A percentile compares a stretch with the other conserved stretches of the same genome.
Evolutionary conservation across 2,888 invertebrate genomes (phyloP).

Genomic region (Zonitis immaculata): DNA sequence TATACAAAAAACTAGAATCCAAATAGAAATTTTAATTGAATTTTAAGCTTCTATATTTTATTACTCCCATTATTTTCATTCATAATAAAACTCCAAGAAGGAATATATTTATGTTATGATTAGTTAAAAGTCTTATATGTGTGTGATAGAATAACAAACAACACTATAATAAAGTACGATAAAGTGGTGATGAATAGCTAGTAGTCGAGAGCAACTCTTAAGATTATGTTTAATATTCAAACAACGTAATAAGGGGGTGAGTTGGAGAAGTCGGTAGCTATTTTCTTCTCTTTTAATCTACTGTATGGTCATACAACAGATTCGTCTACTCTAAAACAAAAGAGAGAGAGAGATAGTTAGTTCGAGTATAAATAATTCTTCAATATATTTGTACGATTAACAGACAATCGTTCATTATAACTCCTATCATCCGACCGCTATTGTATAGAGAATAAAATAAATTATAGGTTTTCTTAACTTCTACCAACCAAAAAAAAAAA

Average conservation of each 20-base stretch:
- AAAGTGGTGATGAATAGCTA: slow-evolving; percentile 35
- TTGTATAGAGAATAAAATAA: too few relatives aligned
- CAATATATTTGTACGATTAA: slow-evolving; percentile 12
- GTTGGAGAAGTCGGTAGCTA: slow-evolving; percentile 36
- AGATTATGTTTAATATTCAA: slow-evolving; percentile 37
- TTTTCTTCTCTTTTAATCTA: slow-evolving; percentile 34
- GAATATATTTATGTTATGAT: not conserved
- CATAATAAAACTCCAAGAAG: too few relatives aligned
- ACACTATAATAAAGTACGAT: slow-evolving; percentile 34
- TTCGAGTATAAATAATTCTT: slow-evolving; percentile 20
- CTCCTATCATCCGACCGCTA: not conserved
- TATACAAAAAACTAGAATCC: not conserved
- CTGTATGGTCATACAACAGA: slow-evolving; percentile 28
- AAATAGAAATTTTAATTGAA: not conserved
- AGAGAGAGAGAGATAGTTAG: slow-evolving; percentile 32
- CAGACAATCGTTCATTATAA: slow-evolving; percentile 4
- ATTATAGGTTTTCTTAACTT: too few relatives aligned
- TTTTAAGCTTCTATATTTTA: not conserved
- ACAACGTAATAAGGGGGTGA: slow-evolving; percentile 31
- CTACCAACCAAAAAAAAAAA: too few relatives aligned
- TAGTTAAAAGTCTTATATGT: slow-evolving; percentile 27
- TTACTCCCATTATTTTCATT: not conserved
- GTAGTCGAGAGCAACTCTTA: slow-evolving; percentile 33
- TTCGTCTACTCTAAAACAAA: too few relatives aligned
- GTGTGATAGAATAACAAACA: slow-evolving; percentile 31